Base-by-base conservation (phyloP, 2,888 invertebrate genomes). In the Hecatera dysodea region DNA sequence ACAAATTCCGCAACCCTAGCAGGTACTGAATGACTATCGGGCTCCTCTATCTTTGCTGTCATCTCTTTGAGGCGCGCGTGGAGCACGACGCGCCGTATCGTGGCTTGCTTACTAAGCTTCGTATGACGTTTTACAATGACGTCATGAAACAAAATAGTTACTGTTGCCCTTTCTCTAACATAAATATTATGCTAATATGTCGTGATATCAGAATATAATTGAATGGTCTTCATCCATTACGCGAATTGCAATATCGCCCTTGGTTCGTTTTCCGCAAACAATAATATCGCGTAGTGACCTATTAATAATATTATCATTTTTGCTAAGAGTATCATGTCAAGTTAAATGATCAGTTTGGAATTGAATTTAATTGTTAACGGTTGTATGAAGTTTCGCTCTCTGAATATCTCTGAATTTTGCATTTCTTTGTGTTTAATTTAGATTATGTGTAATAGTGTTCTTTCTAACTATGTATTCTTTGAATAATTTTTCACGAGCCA, bases 211-310 rank as follows among this genome's bases (percentile, higher is more conserved):
- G 22, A 68, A 78, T 63, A 68, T 79, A 79, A 81, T 82, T 78
- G 71, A 82, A 69, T 75, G 48, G 33, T 42, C 44, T 39, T 29
- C 62, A 52, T 61, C 83, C 64, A 79, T 81, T 79, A 78, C 56
- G 56, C n/a, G 46, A 63, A 82, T 82, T 67, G 72, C 53, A 71
- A 56, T 61, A 72, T 57, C 55, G 70, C 44, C 79, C 80, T 75
- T 82, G 80, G 48, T 52, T 52, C n/a, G 15, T 48, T 75, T 82
- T 75, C 80, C 81, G 67, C 59, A 80, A 84, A 82, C 77, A 82
- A 70, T 80, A 48, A 62, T 82, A 84, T 71, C 68, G 71, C 59
- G 50, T 70, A 52, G 64, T 63, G 75, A 69, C 82, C 75, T 67
- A 74, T 64, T 65, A 74, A 15, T 64, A 62, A 60, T 73, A 69